These are phyloP conservation scores for Noctua janthina DNA, from an alignment of 2,888 invertebrate genomes.

Conservation along the genomic window DNA sequence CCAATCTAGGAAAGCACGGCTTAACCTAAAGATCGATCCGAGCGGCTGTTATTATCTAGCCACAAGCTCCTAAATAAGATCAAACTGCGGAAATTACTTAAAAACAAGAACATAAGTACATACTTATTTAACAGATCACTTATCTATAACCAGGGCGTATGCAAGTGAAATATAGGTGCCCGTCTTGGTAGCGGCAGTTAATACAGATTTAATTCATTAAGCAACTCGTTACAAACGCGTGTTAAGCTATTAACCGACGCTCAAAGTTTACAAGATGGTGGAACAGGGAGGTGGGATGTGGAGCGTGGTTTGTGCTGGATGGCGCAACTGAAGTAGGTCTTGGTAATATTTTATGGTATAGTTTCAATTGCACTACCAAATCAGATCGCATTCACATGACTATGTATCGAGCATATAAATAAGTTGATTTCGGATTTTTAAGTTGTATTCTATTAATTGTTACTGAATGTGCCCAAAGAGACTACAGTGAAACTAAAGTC, in stretches of 20 bases:
- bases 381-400: neutral
- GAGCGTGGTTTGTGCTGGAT: conserved; percentile 59
- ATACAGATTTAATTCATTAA: conserved; percentile 85
- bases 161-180: conserved; percentile 56
- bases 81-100: conserved; percentile 39
- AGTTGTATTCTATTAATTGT: neutral
- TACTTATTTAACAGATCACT: conserved; percentile 49
- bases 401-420: neutral
- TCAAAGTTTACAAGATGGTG: conserved; percentile 79
- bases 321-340: conserved; percentile 7
- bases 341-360: neutral
- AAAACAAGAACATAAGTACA: conserved; percentile 35
- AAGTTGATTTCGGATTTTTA: neutral
- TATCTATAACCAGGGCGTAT: conserved; percentile 57
- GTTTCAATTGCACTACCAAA: neutral
- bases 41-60: too few relatives aligned
- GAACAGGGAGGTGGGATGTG: conserved; percentile 55
- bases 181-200: conserved; percentile 69
- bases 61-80: neutral
- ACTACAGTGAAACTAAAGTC: neutral
- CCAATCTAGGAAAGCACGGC: too few relatives aligned
- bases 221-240: conserved; percentile 82
- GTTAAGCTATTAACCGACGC: conserved; percentile 80
- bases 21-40: too few relatives aligned
- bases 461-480: neutral